Evolutionary conservation across 2,113 vertebrate species (phyloP).

Genomic region (Microtus pennsylvanicus): DNA sequence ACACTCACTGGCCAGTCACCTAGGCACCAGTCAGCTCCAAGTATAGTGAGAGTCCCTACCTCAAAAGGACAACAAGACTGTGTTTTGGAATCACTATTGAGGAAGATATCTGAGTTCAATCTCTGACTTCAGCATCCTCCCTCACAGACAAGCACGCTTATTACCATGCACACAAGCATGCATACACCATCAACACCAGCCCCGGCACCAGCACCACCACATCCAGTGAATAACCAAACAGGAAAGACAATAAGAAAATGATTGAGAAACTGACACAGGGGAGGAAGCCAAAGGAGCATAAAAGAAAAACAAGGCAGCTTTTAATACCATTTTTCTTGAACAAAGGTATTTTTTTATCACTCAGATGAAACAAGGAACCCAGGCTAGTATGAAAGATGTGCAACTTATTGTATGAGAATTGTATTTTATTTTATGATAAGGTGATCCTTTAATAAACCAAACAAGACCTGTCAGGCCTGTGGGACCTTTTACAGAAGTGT

Average conservation of each 20-base stretch:
- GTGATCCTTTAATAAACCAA: neutral
- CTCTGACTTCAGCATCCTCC: neutral
- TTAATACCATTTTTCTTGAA: neutral
- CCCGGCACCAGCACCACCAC: neutral
- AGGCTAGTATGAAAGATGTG: neutral
- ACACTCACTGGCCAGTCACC: neutral
- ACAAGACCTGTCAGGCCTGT: neutral
- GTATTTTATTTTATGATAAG: neutral
- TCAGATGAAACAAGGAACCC: neutral
- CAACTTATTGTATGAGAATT: neutral
- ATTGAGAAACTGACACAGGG: neutral
- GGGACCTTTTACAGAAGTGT: neutral
- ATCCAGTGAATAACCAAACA: neutral
- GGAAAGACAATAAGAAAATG: neutral
- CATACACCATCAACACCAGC: neutral
- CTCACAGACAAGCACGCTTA: neutral
- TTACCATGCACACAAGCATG: neutral
- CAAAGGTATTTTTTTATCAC: neutral
- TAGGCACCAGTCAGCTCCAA: neutral
- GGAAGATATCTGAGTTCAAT: neutral
- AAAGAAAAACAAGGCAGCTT: neutral
- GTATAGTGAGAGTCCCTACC: neutral
- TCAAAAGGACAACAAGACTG: neutral
- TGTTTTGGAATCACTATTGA: neutral
- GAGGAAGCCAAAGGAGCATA: neutral